phyloP scores from a whole-genome alignment of 2,113 vertebrate genomes.

The Podiceps cristatus region DNA sequence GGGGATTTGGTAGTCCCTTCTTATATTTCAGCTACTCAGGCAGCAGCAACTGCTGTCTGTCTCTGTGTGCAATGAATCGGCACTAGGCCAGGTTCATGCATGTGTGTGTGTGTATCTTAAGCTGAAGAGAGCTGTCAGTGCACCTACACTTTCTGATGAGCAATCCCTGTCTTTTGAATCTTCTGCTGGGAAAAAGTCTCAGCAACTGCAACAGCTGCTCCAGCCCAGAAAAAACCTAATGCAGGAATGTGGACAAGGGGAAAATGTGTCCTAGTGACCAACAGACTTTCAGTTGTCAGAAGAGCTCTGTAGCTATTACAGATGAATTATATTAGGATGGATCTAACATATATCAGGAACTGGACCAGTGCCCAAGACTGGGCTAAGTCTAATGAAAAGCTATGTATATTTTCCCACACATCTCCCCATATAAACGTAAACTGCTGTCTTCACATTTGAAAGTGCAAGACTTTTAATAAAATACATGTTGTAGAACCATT shows the following conservation, averaged over 20 bases:
- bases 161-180: background rate
- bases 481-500: background rate
- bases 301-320: background rate
- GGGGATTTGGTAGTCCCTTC: background rate
- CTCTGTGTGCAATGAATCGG: background rate
- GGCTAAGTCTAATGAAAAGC: background rate
- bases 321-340: background rate
- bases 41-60: background rate
- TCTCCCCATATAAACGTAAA: background rate
- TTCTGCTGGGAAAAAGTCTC: background rate
- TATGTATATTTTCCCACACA: background rate
- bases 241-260: background rate
- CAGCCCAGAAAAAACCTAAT: background rate
- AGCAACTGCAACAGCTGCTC: background rate
- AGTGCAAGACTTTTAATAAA: background rate
- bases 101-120: fast-evolving
- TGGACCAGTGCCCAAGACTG: background rate
- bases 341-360: background rate
- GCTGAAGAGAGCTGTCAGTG: background rate
- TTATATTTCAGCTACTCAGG: background rate
- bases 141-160: background rate
- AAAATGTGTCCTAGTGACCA: background rate
- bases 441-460: background rate
- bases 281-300: background rate
- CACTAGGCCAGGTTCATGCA: background rate